These are phyloP conservation scores for Diceros bicornis DNA, from an alignment of 2,797 vertebrate species.

Conservation along the genomic window DNA sequence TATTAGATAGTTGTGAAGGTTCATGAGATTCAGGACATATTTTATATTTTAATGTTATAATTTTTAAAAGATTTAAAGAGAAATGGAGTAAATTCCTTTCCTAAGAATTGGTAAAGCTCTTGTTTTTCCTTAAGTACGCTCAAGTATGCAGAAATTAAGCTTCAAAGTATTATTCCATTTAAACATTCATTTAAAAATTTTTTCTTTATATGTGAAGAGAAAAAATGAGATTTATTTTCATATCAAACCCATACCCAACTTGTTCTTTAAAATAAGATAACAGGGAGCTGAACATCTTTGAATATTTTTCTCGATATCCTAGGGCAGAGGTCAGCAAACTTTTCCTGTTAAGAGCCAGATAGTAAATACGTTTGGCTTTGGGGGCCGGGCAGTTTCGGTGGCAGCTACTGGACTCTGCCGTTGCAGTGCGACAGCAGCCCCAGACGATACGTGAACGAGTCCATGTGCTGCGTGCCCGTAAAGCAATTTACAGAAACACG, in stretches of 20 bases:
- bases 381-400: not conserved
- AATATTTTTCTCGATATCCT: not conserved
- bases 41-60: constrained; percentile 45
- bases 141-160: constrained; percentile 4
- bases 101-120: constrained; percentile 1
- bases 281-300: not conserved
- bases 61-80: constrained; percentile 39
- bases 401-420: not conserved
- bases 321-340: not conserved
- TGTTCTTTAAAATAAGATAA: constrained; percentile 52
- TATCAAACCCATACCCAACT: not conserved
- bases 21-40: constrained; percentile 32
- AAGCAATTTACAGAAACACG: not conserved
- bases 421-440: not conserved
- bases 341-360: not conserved
- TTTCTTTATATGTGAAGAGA: not conserved
- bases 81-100: not conserved
- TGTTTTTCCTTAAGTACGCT: not conserved
- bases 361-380: not conserved
- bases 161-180: constrained; percentile 52
- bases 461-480: not conserved
- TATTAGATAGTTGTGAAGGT: not conserved
- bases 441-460: too few relatives aligned
- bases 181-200: not conserved
- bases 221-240: constrained; percentile 51